Evolutionary conservation across 2,888 invertebrate genomes (phyloP).

Genomic region (Himalopsyche kuldschensis): DNA sequence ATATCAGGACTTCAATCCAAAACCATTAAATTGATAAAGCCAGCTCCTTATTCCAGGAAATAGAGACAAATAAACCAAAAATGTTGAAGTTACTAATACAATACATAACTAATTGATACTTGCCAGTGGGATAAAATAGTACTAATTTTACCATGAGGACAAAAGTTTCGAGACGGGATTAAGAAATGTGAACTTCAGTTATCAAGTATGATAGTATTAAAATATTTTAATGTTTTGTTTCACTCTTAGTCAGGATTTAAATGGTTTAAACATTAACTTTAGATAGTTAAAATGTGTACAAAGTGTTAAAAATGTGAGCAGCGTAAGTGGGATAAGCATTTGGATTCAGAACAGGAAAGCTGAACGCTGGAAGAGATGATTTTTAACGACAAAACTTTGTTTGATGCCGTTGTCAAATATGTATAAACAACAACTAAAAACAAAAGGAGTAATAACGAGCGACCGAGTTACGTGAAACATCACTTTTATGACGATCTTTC

Average conservation of each 20-base stretch:
- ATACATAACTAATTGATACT: no score
- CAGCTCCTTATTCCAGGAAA: no score
- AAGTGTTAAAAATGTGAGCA: not conserved
- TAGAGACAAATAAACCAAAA: no score
- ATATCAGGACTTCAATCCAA: no score
- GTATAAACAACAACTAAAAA: conserved; percentile 17
- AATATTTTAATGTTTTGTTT: no score
- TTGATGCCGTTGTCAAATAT: conserved; percentile 13
- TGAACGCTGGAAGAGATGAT: conserved; percentile 8
- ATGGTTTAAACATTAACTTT: not conserved
- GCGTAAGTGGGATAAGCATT: not conserved
- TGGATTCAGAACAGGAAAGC: not conserved
- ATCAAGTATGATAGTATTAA: no score
- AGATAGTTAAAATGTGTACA: not conserved
- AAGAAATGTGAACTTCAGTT: no score
- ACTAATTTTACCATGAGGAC: no score
- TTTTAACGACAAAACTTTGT: conserved; percentile 16
- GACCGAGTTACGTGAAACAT: conserved; percentile 14
- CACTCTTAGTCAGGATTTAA: not conserved
- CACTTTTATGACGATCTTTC: conserved; percentile 21
- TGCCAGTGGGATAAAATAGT: no score
- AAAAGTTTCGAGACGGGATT: no score
- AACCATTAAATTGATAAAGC: no score
- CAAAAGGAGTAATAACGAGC: conserved; percentile 9
- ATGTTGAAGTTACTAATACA: no score